These are phyloP conservation scores for Cosmia trapezina DNA, from an alignment of 2,888 invertebrate species.

Conservation along the genomic window DNA sequence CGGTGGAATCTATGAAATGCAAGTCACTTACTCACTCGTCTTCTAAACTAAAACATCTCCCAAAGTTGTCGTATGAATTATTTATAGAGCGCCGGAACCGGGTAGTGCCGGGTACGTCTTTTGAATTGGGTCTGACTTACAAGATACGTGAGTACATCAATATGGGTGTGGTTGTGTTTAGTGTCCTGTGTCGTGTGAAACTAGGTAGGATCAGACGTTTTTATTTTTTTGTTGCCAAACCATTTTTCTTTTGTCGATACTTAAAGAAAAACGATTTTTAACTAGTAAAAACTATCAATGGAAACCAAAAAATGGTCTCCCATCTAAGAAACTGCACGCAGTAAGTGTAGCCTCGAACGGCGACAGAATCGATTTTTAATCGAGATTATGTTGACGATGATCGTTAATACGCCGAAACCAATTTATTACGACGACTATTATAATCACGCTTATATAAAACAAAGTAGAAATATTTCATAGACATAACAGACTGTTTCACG, in stretches of 20 bases:
- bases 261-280: not conserved
- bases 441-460: not conserved
- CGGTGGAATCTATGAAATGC: constrained; percentile 43
- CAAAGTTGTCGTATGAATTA: constrained; percentile 58
- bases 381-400: not conserved
- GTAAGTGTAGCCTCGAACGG: not conserved
- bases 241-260: not conserved
- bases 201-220: not conserved
- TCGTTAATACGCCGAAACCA: not conserved
- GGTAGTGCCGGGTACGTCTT: constrained; percentile 34
- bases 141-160: constrained; percentile 44
- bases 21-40: constrained; percentile 47
- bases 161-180: constrained; percentile 35
- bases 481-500: not conserved
- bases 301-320: not conserved
- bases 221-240: not conserved
- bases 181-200: constrained; percentile 6
- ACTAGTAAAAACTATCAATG: not conserved
- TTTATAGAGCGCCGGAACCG: constrained; percentile 51
- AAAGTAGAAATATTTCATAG: too few relatives aligned
- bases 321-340: not conserved
- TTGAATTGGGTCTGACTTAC: constrained; percentile 57
- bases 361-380: not conserved
- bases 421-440: not conserved
- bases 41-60: constrained; percentile 55